phyloP scores from a whole-genome alignment of 1,140 invertebrate species.

The Drosophila parvula region DNA sequence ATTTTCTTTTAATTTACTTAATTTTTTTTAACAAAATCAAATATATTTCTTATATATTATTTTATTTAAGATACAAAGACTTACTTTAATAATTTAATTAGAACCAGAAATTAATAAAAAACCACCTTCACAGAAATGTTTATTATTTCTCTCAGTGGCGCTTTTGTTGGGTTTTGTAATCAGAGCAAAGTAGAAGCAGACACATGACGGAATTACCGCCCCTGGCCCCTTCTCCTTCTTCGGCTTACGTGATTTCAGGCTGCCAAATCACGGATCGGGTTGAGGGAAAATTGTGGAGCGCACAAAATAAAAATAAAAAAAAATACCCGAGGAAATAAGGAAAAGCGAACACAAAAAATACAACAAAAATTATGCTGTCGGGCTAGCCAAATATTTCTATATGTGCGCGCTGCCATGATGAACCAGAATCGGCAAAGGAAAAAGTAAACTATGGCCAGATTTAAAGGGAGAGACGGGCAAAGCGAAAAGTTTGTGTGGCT shows the following conservation, averaged over 20 bases:
- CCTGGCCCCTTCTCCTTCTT: not conserved
- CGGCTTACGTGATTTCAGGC: constrained; percentile 57
- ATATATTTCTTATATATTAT: not conserved
- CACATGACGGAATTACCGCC: constrained; percentile 54
- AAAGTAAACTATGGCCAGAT: constrained; percentile 26
- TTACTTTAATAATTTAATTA: no score
- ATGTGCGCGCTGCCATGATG: constrained; percentile 56
- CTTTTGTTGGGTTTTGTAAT: constrained; percentile 66
- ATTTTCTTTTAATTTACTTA: no score
- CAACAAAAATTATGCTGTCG: constrained; percentile 20
- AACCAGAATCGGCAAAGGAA: constrained; percentile 44
- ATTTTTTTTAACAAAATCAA: not conserved
- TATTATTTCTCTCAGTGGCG: constrained; percentile 1
- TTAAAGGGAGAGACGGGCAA: not conserved
- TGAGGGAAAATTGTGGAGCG: constrained; percentile 19
- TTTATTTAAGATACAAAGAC: not conserved
- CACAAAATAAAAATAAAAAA: constrained; percentile 4
- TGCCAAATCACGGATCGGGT: constrained; percentile 46
- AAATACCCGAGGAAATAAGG: constrained; percentile 13
- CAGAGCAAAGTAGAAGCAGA: constrained; percentile 74
- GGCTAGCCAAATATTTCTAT: constrained; percentile 56
- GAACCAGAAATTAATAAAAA: not conserved
- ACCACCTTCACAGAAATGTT: not conserved
- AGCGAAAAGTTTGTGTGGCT: constrained; percentile 48
- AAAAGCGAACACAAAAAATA: constrained; percentile 15